A percentile compares a stretch with the other conserved stretches of the same genome.
These are phyloP conservation scores for Protonemura montana DNA, from an alignment of 2,888 invertebrate species.

Conservation along the genomic window DNA sequence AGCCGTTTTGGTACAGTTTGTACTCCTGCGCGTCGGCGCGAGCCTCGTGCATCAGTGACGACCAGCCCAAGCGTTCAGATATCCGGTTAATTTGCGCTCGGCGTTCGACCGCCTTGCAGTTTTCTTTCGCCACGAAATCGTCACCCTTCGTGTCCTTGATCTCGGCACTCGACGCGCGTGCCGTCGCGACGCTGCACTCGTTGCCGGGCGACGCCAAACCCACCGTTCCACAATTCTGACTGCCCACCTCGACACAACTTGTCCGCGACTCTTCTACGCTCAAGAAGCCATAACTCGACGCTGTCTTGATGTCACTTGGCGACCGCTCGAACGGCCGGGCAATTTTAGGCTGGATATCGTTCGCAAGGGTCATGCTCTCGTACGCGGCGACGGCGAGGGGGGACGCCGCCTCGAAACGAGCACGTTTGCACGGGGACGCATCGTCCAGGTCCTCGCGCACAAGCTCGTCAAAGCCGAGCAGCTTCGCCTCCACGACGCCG, in stretches of 20 bases:
- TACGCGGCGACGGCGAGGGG: not conserved
- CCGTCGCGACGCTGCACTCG: not conserved
- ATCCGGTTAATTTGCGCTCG: conserved; percentile 31
- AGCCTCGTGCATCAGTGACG: conserved; percentile 1
- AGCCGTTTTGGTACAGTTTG: conserved; percentile 29
- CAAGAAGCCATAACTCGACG: not conserved
- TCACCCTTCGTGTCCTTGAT: conserved; percentile 18
- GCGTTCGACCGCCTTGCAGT: conserved; percentile 1
- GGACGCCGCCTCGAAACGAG: conserved; percentile 36
- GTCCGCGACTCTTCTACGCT: conserved; percentile 13
- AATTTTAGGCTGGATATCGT: not conserved
- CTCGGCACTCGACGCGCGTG: not conserved
- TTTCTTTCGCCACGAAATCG: conserved; percentile 31
- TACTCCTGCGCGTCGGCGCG: conserved; percentile 18
- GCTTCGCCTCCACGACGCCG: conserved; percentile 30
- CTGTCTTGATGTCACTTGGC: not conserved
- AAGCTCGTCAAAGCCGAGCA: conserved; percentile 34
- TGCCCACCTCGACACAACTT: conserved; percentile 22
- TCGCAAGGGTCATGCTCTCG: not conserved
- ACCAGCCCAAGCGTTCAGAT: conserved; percentile 28
- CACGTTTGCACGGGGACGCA: conserved; percentile 44
- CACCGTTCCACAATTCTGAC: conserved; percentile 37
- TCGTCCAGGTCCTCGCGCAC: conserved; percentile 7
- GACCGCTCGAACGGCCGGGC: not conserved
- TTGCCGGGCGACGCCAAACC: not conserved